These are phyloP conservation scores for Elaphurus davidianus DNA, from an alignment of 2,113 vertebrate species.

Conservation along the genomic window DNA sequence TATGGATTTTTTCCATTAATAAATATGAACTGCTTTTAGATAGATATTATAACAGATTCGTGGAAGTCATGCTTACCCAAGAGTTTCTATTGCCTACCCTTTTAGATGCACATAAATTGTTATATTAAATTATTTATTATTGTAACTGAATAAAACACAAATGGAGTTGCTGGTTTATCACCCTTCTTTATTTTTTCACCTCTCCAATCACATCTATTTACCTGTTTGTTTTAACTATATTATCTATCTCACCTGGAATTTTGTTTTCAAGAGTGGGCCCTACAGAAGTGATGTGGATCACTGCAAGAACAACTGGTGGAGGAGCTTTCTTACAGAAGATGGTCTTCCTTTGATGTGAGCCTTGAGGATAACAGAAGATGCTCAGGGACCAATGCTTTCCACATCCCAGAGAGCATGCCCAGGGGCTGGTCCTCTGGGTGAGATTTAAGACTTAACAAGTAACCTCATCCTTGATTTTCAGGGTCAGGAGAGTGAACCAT, in stretches of 20 bases:
- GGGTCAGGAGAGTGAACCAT: not conserved
- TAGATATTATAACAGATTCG: conserved; percentile 56
- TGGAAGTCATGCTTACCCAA: conserved; percentile 61
- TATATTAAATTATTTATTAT: conserved; percentile 71
- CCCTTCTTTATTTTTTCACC: not conserved
- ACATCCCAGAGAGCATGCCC: not conserved
- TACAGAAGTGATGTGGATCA: not conserved
- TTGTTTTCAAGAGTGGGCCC: not conserved
- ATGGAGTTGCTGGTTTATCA: conserved; percentile 47
- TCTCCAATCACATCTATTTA: conserved; percentile 48
- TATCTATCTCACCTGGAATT: not conserved
- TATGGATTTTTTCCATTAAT: conserved; percentile 73
- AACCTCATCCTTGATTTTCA: not conserved
- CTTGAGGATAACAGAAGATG: not conserved
- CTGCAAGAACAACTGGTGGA: not conserved
- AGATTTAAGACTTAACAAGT: not conserved
- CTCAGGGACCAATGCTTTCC: not conserved
- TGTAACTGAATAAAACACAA: conserved; percentile 73
- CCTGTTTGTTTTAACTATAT: not conserved
- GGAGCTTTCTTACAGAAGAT: not conserved
- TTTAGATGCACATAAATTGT: conserved; percentile 77
- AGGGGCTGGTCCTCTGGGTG: not conserved
- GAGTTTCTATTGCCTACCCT: conserved; percentile 55
- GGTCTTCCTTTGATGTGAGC: not conserved
- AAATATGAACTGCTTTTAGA: conserved; percentile 76